phyloP scores from a whole-genome alignment of 1,140 invertebrate species.

The Drosophila rufa region DNA sequence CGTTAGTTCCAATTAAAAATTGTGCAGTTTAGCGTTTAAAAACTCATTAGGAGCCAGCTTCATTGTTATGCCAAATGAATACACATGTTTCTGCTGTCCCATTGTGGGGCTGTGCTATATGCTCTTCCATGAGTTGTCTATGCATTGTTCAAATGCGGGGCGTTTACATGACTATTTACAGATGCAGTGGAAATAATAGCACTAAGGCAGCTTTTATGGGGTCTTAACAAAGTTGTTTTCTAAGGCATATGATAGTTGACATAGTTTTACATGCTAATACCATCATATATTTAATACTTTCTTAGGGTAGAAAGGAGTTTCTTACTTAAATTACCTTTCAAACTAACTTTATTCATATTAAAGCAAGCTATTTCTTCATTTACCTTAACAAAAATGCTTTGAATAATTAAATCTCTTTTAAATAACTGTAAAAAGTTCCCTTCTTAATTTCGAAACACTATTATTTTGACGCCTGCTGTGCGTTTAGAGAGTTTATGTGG shows the following conservation, averaged over 20 bases:
- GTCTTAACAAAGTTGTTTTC: too few relatives aligned
- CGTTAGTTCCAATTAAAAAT: slow-evolving; percentile 42
- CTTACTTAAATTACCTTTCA: not conserved
- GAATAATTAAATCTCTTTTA: not conserved
- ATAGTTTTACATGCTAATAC: not conserved
- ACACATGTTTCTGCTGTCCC: slow-evolving; percentile 26
- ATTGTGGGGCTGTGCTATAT: slow-evolving; percentile 6
- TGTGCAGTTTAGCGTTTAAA: slow-evolving; percentile 48
- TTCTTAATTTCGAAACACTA: not conserved
- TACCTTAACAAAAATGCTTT: not conserved
- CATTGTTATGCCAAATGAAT: slow-evolving; percentile 52
- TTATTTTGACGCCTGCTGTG: not conserved
- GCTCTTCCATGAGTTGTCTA: slow-evolving; percentile 9
- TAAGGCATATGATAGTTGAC: not conserved
- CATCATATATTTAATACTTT: not conserved
- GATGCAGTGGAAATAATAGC: not conserved
- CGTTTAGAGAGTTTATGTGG: not conserved
- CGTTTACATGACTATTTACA: slow-evolving; percentile 18
- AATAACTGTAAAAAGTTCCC: not conserved
- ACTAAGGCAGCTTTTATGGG: too few relatives aligned
- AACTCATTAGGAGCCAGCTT: slow-evolving; percentile 44
- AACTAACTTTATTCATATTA: not conserved
- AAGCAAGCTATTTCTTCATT: not conserved
- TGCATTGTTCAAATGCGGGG: slow-evolving; percentile 27
- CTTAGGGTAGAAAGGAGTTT: too few relatives aligned